These are phyloP conservation scores for Oreochromis mossambicus DNA, from an alignment of 2,797 vertebrate species.

Conservation along the genomic window DNA sequence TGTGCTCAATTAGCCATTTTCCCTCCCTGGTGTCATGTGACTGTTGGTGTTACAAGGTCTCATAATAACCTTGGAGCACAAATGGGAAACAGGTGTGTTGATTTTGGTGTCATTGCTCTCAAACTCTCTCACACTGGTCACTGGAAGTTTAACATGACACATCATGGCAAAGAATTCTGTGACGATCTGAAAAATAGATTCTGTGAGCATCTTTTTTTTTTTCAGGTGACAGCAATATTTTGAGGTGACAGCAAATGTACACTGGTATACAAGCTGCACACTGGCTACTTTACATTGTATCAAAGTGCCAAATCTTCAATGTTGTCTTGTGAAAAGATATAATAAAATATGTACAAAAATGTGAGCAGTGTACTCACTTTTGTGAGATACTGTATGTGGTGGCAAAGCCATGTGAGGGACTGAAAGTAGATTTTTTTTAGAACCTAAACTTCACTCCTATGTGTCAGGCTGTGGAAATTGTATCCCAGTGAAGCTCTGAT, in stretches of 20 bases:
- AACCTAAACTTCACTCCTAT: rapidly evolving
- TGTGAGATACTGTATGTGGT: neutral
- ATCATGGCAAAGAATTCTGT: rapidly evolving
- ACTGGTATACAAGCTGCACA: neutral
- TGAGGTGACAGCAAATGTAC: rapidly evolving
- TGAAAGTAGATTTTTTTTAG: neutral
- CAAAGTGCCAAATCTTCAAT: neutral
- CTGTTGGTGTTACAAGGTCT: neutral
- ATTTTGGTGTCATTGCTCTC: neutral
- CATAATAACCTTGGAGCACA: neutral
- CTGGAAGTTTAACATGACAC: neutral
- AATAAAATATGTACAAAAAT: neutral
- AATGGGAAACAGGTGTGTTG: neutral
- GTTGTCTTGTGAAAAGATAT: neutral
- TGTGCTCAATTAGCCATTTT: rapidly evolving
- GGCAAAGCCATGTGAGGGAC: neutral
- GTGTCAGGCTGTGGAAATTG: neutral
- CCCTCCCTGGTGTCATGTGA: neutral
- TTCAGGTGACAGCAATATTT: neutral
- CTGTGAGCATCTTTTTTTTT: too few species aligned
- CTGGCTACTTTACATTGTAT: rapidly evolving
- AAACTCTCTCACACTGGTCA: rapidly evolving
- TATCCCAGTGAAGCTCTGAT: neutral
- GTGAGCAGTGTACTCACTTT: neutral
- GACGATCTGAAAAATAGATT: rapidly evolving